phyloP scores from a whole-genome alignment of 2,113 vertebrate genomes.

The Pyxicephalus adspersus region DNA sequence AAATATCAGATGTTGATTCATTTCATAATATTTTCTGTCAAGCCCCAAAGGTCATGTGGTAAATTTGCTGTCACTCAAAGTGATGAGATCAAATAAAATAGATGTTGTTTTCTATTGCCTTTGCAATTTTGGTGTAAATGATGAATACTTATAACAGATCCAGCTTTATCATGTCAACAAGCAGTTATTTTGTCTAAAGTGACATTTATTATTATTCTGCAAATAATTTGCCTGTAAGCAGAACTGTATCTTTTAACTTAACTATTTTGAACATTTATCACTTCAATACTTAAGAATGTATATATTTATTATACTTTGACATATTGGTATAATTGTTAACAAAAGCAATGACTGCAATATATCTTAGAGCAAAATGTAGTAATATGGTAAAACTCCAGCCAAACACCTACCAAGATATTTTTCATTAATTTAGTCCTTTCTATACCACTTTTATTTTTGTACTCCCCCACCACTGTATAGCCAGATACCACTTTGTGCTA shows the following conservation, averaged over 20 bases:
- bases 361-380: no score
- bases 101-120: constrained; percentile 41
- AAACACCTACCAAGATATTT: no score
- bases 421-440: no score
- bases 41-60: constrained; percentile 31
- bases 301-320: background rate
- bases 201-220: background rate
- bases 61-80: constrained; percentile 36
- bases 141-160: constrained; percentile 41
- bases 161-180: constrained; percentile 22
- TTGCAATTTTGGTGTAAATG: constrained; percentile 44
- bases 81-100: constrained; percentile 42
- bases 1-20: constrained; percentile 42
- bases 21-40: constrained; percentile 41
- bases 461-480: no score
- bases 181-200: constrained; percentile 27
- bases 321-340: background rate
- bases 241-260: background rate
- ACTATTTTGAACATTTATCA: background rate
- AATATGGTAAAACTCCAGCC: no score
- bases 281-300: background rate
- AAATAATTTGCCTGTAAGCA: background rate
- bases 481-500: no score
- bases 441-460: no score
- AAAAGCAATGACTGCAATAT: no score